Conservation (phyloP, 2,113 vertebrate genomes). For the Phoenicopterus ruber region DNA sequence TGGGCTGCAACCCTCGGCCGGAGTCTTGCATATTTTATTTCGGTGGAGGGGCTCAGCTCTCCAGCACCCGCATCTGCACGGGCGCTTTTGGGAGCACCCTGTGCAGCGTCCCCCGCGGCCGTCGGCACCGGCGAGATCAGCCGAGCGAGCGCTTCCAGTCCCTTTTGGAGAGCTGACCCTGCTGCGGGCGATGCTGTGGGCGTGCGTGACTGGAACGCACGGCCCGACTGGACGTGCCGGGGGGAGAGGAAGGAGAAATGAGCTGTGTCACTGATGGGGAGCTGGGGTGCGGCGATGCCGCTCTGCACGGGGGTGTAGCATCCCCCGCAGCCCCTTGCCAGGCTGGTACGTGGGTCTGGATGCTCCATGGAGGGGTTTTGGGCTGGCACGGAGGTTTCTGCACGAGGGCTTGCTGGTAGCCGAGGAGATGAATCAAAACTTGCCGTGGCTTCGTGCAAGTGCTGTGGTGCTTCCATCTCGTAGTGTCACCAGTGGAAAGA, state of each 20-base stretch:
- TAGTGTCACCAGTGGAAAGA: fast-evolving
- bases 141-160: too few species aligned
- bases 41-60: neutral
- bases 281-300: too few species aligned
- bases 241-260: neutral
- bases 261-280: neutral
- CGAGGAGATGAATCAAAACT: neutral
- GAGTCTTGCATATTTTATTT: neutral
- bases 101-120: too few species aligned
- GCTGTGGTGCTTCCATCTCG: fast-evolving
- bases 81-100: too few species aligned
- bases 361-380: neutral
- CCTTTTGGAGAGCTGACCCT: too few species aligned
- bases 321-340: neutral
- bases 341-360: fast-evolving
- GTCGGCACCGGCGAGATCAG: too few species aligned
- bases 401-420: neutral
- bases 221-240: too few species aligned
- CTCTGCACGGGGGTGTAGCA: too few species aligned
- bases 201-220: too few species aligned
- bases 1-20: neutral
- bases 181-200: too few species aligned
- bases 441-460: fast-evolving
- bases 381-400: neutral
- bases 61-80: fast-evolving